These are phyloP conservation scores for Amblyopsis rosae DNA, from an alignment of 2,113 vertebrate species.

Conservation along the genomic window DNA sequence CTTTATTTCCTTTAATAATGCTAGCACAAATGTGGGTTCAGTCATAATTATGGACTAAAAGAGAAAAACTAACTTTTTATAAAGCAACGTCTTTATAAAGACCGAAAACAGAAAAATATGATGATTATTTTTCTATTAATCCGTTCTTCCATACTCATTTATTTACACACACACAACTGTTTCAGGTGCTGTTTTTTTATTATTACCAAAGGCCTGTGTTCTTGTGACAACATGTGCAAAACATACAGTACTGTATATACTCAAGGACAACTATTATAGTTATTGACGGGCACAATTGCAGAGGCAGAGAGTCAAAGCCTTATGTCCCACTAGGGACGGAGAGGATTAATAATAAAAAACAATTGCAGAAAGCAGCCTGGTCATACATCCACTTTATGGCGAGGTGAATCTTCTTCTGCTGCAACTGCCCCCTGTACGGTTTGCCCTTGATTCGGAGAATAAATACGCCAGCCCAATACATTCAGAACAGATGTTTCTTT, in stretches of 20 bases:
- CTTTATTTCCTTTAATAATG: no score
- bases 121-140: constrained; percentile 19
- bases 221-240: constrained; percentile 20
- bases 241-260: constrained; percentile 9
- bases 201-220: constrained; percentile 16
- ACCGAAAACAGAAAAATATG: neutral
- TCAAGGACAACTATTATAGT: constrained; percentile 51
- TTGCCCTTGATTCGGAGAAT: constrained; percentile 52
- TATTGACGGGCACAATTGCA: constrained; percentile 31
- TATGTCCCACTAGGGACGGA: no score
- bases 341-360: neutral
- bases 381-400: constrained; percentile 53
- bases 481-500: constrained; percentile 20
- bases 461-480: constrained; percentile 18
- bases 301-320: neutral
- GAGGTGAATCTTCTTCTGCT: constrained; percentile 49
- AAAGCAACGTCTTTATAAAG: no score
- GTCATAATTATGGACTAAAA: no score
- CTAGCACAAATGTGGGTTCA: no score
- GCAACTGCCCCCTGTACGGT: constrained; percentile 40
- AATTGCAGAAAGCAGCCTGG: constrained; percentile 29
- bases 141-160: neutral
- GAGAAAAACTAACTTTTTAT: no score
- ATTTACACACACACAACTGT: neutral
- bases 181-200: constrained; percentile 10